Percentiles rank a stretch among this genome's conserved stretches.
phyloP scores from a whole-genome alignment of 2,797 vertebrate genomes.

The Clarias laeviceps region DNA sequence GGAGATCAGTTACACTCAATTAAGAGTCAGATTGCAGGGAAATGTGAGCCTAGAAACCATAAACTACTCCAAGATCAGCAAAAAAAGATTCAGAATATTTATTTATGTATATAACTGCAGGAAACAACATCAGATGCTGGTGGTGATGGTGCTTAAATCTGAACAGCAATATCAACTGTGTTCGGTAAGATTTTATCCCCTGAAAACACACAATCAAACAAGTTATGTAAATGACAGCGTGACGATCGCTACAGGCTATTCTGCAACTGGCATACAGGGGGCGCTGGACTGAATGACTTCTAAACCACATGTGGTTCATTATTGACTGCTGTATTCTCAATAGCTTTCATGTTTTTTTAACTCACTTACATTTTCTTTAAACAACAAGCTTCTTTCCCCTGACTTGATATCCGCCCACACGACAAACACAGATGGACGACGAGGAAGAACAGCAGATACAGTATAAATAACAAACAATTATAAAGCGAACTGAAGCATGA shows the following conservation, averaged over 20 bases:
- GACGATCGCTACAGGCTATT: not conserved
- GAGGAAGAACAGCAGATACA: constrained; percentile 12
- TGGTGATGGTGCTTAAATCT: not conserved
- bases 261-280: not conserved
- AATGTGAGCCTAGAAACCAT: constrained; percentile 60
- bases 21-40: constrained; percentile 72
- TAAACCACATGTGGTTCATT: not conserved
- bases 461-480: constrained; percentile 20
- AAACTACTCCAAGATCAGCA: not conserved
- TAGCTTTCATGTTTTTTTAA: not conserved
- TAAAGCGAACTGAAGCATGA: constrained; percentile 34
- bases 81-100: not conserved
- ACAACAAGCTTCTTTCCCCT: not conserved
- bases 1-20: constrained; percentile 56
- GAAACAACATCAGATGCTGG: not conserved
- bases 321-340: not conserved
- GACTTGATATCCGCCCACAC: constrained; percentile 5
- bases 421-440: constrained; percentile 29
- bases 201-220: not conserved
- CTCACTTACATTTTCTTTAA: not conserved
- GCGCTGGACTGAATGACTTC: not conserved
- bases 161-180: not conserved
- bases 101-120: not conserved
- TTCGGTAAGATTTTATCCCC: not conserved
- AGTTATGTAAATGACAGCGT: not conserved